Percentiles rank a stretch among this genome's conserved stretches.
These are phyloP conservation scores for Malurus alboscapulatus DNA, from an alignment of 2,113 vertebrate genomes.

Conservation along the genomic window DNA sequence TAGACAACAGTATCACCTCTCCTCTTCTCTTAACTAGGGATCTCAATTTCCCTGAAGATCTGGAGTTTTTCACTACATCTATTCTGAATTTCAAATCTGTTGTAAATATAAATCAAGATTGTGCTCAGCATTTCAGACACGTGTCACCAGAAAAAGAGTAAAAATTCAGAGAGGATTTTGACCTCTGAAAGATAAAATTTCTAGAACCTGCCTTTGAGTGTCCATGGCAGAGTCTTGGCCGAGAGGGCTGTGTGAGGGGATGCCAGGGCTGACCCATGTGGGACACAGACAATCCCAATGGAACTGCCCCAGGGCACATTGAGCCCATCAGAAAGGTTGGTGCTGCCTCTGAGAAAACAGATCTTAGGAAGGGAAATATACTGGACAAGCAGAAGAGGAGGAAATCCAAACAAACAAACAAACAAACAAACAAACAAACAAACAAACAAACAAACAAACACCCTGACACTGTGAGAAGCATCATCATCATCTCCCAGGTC, in stretches of 20 bases:
- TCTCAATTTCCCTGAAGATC: neutral
- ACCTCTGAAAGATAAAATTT: neutral
- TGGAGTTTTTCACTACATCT: neutral
- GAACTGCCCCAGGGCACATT: neutral
- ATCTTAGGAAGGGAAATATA: neutral
- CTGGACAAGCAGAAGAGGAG: neutral
- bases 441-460: neutral
- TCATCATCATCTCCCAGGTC: neutral
- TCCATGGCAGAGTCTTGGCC: neutral
- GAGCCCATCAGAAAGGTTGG: neutral
- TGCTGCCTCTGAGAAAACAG: neutral
- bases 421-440: too few species aligned
- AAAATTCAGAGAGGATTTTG: neutral
- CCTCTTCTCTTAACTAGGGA: neutral
- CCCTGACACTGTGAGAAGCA: neutral
- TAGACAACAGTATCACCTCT: neutral
- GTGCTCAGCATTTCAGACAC: neutral
- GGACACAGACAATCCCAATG: neutral
- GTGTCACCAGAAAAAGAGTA: neutral
- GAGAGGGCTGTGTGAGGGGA: neutral
- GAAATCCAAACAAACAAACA: neutral
- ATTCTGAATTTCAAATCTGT: neutral
- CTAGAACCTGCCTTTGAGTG: too few species aligned
- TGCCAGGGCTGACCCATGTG: accelerated
- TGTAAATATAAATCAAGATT: neutral